These are phyloP conservation scores for Geophilus truncorum DNA, from an alignment of 2,888 invertebrate genomes.

Conservation along the genomic window DNA sequence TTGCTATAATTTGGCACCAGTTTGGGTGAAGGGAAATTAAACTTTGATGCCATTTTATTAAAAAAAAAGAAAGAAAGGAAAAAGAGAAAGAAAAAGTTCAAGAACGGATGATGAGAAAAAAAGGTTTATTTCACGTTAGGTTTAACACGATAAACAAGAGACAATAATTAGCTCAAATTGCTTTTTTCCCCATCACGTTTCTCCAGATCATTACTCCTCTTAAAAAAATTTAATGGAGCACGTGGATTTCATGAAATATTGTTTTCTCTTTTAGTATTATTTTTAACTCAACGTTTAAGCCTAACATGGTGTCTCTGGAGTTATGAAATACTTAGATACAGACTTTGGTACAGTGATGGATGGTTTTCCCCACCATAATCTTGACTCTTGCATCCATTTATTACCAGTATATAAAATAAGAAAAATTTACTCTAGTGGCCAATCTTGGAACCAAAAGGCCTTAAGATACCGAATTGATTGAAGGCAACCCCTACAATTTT, in stretches of 20 bases:
- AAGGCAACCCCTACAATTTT: background rate
- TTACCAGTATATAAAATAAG: background rate
- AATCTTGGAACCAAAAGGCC: background rate
- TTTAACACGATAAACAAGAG: background rate
- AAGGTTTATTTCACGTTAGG: background rate
- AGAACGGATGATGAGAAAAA: background rate
- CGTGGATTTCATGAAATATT: no score
- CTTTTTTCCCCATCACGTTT: background rate
- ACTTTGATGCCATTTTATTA: background rate
- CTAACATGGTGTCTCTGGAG: no score
- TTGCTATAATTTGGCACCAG: background rate
- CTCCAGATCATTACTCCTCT: background rate
- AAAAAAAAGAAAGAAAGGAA: background rate
- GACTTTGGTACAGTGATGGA: background rate
- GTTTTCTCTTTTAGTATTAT: background rate
- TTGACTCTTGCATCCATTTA: background rate
- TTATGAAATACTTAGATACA: no score
- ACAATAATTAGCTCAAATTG: background rate
- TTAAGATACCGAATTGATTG: background rate
- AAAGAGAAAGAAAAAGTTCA: background rate
- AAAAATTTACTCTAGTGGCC: background rate
- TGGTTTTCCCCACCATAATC: background rate
- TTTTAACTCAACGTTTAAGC: background rate
- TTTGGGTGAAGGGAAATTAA: background rate
- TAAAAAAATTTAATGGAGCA: background rate